phyloP scores from a whole-genome alignment of 2,113 vertebrate genomes.

The Pseudopipra pipra region DNA sequence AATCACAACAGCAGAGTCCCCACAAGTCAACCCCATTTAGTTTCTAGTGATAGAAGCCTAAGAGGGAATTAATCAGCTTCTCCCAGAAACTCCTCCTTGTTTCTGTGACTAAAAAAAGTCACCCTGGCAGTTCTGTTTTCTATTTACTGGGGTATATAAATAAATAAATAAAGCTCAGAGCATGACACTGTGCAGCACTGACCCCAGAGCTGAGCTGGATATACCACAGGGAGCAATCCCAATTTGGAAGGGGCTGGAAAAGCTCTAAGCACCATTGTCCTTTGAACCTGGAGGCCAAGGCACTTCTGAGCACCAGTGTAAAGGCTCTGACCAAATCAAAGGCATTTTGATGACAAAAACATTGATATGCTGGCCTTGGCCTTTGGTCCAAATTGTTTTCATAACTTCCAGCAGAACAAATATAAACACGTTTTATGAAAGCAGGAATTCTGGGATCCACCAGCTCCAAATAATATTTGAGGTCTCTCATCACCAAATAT shows the following conservation, averaged over 20 bases:
- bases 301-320: background rate
- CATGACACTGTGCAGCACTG: background rate
- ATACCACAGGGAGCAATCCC: background rate
- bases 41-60: background rate
- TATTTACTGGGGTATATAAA: constrained; percentile 3
- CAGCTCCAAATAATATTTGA: background rate
- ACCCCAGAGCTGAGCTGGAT: background rate
- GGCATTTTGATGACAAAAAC: background rate
- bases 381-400: background rate
- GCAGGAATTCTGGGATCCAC: background rate
- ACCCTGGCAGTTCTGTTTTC: background rate
- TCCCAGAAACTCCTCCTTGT: background rate
- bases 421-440: background rate
- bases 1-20: constrained; percentile 17
- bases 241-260: background rate
- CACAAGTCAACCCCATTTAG: constrained; percentile 34
- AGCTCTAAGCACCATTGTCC: background rate
- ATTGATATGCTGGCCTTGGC: background rate
- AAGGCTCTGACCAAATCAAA: background rate
- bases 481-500: background rate
- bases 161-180: constrained; percentile 36
- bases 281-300: background rate
- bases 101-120: background rate
- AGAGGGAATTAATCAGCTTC: constrained; percentile 39
- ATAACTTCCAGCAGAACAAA: background rate